These are phyloP conservation scores for Anguilla anguilla DNA, from an alignment of 2,797 vertebrate genomes.

Conservation along the genomic window DNA sequence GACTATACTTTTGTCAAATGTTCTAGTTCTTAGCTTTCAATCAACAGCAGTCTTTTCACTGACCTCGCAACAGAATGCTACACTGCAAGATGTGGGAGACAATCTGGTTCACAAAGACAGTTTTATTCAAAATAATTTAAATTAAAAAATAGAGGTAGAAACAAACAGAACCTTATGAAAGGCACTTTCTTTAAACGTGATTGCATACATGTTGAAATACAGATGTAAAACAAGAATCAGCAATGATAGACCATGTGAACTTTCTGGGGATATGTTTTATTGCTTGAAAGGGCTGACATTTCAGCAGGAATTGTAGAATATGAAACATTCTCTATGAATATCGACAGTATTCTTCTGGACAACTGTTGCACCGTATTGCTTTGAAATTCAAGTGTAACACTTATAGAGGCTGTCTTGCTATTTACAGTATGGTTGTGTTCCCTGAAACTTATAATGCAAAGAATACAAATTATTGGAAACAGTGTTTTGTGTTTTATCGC, in stretches of 20 bases:
- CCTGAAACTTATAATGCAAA: constrained; percentile 67
- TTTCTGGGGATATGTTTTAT: constrained; percentile 57
- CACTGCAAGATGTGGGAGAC: constrained; percentile 4
- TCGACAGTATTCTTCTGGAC: constrained; percentile 46
- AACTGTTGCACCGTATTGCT: constrained; percentile 59
- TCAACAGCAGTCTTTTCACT: neutral
- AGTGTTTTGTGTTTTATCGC: constrained; percentile 67
- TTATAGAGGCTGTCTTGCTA: constrained; percentile 42
- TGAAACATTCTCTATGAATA: constrained; percentile 35
- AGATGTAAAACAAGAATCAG: constrained; percentile 56
- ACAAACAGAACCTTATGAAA: constrained; percentile 61
- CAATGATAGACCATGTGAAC: constrained; percentile 50
- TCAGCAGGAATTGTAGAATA: constrained; percentile 38
- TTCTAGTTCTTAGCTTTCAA: neutral
- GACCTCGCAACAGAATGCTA: neutral
- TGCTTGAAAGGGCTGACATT: constrained; percentile 62
- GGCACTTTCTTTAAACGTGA: constrained; percentile 75
- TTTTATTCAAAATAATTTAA: constrained; percentile 74
- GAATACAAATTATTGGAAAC: constrained; percentile 56
- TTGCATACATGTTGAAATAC: constrained; percentile 60
- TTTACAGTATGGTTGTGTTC: constrained; percentile 47
- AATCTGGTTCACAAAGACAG: constrained; percentile 63
- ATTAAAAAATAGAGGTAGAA: constrained; percentile 54
- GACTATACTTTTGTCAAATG: neutral
- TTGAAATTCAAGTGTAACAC: constrained; percentile 52